Base-by-base conservation (phyloP, 1,140 invertebrate genomes). In the Nasonia longicornis region DNA sequence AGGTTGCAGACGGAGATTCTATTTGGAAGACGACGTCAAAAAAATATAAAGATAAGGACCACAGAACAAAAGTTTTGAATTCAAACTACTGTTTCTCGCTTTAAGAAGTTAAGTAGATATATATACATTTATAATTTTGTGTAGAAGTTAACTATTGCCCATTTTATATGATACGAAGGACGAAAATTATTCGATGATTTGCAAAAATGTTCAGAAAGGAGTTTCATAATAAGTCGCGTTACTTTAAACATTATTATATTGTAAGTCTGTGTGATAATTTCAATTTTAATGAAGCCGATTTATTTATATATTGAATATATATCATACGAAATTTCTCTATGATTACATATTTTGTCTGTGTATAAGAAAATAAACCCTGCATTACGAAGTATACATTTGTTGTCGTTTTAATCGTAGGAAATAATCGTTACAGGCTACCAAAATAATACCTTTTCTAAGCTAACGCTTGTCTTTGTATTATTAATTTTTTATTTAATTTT, bases 341-440 rank as follows among this genome's bases (percentile, higher is more conserved):
- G 16, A 26, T 64, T 26, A 26, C 3, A 45, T 45, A 72, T n/a
- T 72, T 73, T 22, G 26, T 52, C 52, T n/a, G 0, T 26, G 71
- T 26, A 26, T 52, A 73, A 20, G 63, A 70, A 78, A 52, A 58
- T 71, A 38, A 79, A 71, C 72, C 72, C 38, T 20, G 58, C 16
- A 70, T 1, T 38, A 38, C n/a, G 14, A 75, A n/a, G 26, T 70
- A 78, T 79, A 71, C n/a, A 70, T 52, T 52, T 77, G 1, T 31
- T 52, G 16, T 42, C 35, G 20, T 73, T 42, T 26, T 8, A 73
- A 38, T 72, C 16, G 3, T 58, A 69, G 35, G 26, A 26, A 26
- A 26, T 26, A 26, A 26, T 26, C 26, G 26, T 26, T 26, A 26
- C 26, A 26, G 26, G 26, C 26, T 26, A 26, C 26, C 26, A 26